Base-by-base conservation (phyloP, 2,797 vertebrate genomes). In the Pyrocephalus nanus region DNA sequence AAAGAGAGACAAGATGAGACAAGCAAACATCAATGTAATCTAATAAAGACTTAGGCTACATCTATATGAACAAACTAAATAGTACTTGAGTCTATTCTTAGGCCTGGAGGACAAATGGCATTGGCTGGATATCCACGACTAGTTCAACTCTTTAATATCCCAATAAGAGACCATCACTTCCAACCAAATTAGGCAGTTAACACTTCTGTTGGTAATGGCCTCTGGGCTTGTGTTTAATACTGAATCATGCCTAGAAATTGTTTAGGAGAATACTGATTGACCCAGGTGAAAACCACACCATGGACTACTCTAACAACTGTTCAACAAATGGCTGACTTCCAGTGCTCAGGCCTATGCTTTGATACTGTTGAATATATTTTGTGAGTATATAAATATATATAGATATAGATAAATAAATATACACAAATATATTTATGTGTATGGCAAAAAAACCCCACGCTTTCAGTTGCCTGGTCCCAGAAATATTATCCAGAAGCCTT, bases 1-100 rank as follows among this genome's bases (percentile, higher is more conserved):
- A 19, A 8, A 22, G 2, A 32, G n/a, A 25, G 15, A 6, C 17
- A 7, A 62, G 6, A 4, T 6, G 9, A 26, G 18, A 4, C 1
- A 25, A 48, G 6, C 42, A 43, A 43, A 43, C 18, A 43, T 43
- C 8, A 43, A 43, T 43, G 17, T 43, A 43, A 43, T 42, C 23
- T 40, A 55, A 50, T 62, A 73, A 58, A 54, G 34, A 30, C 9
- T 40, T 51, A 29, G 20, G 11, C 11, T 82, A 53, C n/a, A 23
- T 14, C 15, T 72, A 3, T 34, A 58, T 54, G 58, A 84, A 32
- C 36, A 84, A 58, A 71, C 19, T 43, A 58, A 79, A 92, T 17
- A 72, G 12, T 40, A 23, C 4, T 32, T 22, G 51, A 27, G 18
- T 16, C 27, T 62, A 2, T 53, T 53, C 70, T 48, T 85, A 11